Base-by-base conservation (phyloP, 2,113 vertebrate species). In the Rhizomys pruinosus region DNA sequence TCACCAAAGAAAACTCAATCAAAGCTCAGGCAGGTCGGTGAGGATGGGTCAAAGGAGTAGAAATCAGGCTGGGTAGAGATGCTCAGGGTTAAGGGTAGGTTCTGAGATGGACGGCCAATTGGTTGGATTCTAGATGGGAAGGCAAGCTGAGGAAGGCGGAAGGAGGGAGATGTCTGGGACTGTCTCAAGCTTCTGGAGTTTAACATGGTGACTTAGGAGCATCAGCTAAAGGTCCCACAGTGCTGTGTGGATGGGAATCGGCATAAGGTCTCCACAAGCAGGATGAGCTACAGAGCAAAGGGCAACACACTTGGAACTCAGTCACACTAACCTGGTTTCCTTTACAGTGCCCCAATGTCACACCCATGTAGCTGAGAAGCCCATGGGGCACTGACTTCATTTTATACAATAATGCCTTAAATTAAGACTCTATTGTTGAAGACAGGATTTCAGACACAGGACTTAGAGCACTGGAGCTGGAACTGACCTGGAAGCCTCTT, bases 1-100 rank as follows among this genome's bases (percentile, higher is more conserved):
- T 94, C 82, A 91, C 64, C n/a, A 42, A 87, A 84, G 34, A 84
- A 80, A 57, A 91, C 72, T 44, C 55, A 91, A 44, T 73, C 82
- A 91, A 94, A 78, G 37, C 20, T 17, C 42, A 3, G 71, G 12
- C 7, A 27, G 23, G 16, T 52, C 17, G 23, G 7, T 37, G 59
- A 73, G 37, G 29, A 39, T 19, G 64, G 63, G 72, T 84, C 66
- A 84, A 92, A 80, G 55, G 44, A 84, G 52, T 84, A 76, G n/a
- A 82, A 84, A 32, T 22, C 39, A 19, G 61, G 9, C 5, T 76
- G 19, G 44, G 74, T 55, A 87, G 76, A 61, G 27, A 61, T 37
- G 0, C 16, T 3, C 17, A 19, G 5, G 5, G 32, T 61, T 74
- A 37, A n/a, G 17, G 34, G 23, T 2, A 59, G 20, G 34, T 29